Evolutionary conservation across 2,888 invertebrate genomes (phyloP), one percentile per base, ranked within the genome.

Genomic region (Seira sanloemensis): DNA sequence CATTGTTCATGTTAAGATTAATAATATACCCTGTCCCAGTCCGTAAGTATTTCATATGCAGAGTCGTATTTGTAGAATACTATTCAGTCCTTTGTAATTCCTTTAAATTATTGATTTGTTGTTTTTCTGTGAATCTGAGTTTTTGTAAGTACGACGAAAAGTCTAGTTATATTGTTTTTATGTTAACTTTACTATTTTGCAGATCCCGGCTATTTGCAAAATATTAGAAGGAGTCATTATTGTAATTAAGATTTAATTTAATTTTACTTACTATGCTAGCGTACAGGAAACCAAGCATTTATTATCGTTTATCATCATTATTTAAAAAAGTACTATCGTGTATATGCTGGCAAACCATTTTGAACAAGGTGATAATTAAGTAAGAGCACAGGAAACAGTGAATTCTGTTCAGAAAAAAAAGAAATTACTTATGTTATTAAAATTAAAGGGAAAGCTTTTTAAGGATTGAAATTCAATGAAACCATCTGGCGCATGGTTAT

Each of bases 41-140:
- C 37, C 37, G 50, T 82, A 67, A 82, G 82, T 82, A 82, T 82
- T 82, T 68, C 76, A 16, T 76, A 37, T 12, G n/a, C 12, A 37
- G 7, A 76, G 76, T 72, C 66, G 71, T 76, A 66, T 66, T 72
- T 37, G 12, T 26, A 23, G 46, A 4, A 73, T 58, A 54, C 50
- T 81, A 67, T 54, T 79, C n/a, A n/a, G n/a, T n/a, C n/a, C n/a
- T n/a, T 79, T 66, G 73, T 27, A 58, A 73, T 23, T 21, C 50
- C 58, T 27, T 73, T 16, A 68, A 68, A 54, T n/a, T n/a, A n/a
- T n/a, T n/a, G n/a, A n/a, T n/a, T n/a, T n/a, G n/a, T n/a, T n/a
- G n/a, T n/a, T n/a, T n/a, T n/a, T n/a, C n/a, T n/a, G n/a, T n/a
- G n/a, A n/a, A n/a, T n/a, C n/a, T n/a, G n/a, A n/a, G n/a, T n/a